Conservation (phyloP, 2,113 vertebrate species). For the Macaca mulatta region DNA sequence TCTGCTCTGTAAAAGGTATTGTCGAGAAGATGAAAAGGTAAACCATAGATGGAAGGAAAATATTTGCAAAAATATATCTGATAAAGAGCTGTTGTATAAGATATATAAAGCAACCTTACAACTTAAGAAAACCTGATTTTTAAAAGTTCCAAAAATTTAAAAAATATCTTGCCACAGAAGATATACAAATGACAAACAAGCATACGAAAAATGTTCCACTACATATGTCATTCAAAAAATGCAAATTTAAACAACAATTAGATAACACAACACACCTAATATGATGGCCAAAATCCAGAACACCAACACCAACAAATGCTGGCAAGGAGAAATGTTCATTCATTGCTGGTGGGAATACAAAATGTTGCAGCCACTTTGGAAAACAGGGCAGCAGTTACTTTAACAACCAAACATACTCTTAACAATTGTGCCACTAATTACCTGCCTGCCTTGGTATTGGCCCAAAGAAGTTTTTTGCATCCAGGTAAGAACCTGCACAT, state of each 20-base stretch:
- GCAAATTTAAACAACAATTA: neutral
- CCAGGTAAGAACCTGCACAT: neutral
- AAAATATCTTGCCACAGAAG: neutral
- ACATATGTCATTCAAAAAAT: neutral
- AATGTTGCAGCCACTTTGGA: neutral
- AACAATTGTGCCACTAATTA: neutral
- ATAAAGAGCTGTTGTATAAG: neutral
- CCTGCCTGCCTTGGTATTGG: neutral
- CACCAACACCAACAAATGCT: neutral
- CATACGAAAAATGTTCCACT: neutral
- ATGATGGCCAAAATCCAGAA: neutral
- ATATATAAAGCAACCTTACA: neutral
- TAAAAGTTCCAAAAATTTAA: neutral
- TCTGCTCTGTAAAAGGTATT: neutral
- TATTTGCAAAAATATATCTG: neutral
- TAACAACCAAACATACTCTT: neutral
- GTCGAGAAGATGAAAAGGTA: neutral
- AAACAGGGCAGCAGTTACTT: neutral
- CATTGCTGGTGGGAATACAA: neutral
- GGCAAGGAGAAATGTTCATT: neutral
- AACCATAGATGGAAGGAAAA: neutral
- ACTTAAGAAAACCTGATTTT: neutral
- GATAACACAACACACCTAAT: neutral
- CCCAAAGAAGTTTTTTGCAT: neutral
- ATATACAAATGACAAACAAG: neutral